phyloP scores from a whole-genome alignment of 2,113 vertebrate species.

The Megatriorchis doriae region DNA sequence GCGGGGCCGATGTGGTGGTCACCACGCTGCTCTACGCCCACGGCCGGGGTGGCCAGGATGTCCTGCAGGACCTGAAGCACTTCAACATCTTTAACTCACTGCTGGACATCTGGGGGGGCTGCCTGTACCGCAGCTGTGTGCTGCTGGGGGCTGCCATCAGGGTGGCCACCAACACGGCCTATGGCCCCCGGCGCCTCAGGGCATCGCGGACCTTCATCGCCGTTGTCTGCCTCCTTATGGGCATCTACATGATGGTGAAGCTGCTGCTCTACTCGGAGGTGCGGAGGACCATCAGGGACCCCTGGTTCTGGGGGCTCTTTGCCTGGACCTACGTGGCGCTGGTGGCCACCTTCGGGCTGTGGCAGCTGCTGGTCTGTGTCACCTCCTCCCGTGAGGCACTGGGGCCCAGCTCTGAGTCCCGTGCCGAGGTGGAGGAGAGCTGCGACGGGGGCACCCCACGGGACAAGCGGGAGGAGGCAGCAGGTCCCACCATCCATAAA shows the following conservation, averaged over 20 bases:
- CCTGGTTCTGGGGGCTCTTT: slow-evolving; percentile 87
- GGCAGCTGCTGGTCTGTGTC: slow-evolving; percentile 78
- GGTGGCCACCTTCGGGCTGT: slow-evolving; percentile 70
- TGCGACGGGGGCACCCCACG: background rate
- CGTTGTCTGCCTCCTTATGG: slow-evolving; percentile 75
- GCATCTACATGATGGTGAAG: slow-evolving; percentile 85
- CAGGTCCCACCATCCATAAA: slow-evolving; percentile 85
- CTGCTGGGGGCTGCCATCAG: slow-evolving; percentile 84
- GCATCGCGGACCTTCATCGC: slow-evolving; percentile 65
- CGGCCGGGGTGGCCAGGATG: slow-evolving; percentile 62
- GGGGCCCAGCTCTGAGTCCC: slow-evolving; percentile 6
- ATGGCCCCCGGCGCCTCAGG: slow-evolving; percentile 79
- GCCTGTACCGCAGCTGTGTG: slow-evolving; percentile 80
- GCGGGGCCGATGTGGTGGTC: slow-evolving; percentile 75
- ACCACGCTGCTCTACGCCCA: slow-evolving; percentile 83
- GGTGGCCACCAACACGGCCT: slow-evolving; percentile 79
- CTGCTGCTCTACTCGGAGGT: slow-evolving; percentile 88
- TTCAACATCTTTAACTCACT: slow-evolving; percentile 83
- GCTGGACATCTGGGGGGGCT: slow-evolving; percentile 87
- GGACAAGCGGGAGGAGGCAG: slow-evolving; percentile 58
- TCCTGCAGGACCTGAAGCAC: slow-evolving; percentile 77
- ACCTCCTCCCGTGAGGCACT: slow-evolving; percentile 48
- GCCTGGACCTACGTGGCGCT: slow-evolving; percentile 85
- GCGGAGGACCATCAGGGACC: slow-evolving; percentile 74
- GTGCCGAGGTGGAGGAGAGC: slow-evolving; percentile 30